phyloP scores from a whole-genome alignment of 2,888 invertebrate species.

The Leptopterna dolabrata region DNA sequence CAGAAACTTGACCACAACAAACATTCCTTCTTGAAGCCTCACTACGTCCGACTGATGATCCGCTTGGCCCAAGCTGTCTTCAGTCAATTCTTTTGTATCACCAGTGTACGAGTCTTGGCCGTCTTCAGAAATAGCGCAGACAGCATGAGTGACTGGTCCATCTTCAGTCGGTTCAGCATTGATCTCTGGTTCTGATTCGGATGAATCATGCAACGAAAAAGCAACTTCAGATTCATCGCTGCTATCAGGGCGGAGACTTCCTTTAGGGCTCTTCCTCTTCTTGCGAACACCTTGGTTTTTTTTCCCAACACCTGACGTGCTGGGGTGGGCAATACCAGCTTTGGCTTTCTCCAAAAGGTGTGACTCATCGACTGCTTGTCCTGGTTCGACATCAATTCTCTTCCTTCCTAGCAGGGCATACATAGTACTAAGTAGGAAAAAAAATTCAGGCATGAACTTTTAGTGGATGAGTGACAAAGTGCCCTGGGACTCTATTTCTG shows the following conservation, averaged over 20 bases:
- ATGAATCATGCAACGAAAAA: background rate
- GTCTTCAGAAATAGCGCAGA: background rate
- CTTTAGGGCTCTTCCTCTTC: background rate
- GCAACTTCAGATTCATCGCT: background rate
- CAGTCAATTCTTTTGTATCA: background rate
- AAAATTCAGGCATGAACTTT: no score
- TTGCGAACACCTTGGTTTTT: background rate
- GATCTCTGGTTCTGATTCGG: background rate
- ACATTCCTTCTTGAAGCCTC: background rate
- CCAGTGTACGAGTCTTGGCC: background rate
- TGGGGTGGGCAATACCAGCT: background rate
- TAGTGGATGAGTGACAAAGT: no score
- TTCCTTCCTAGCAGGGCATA: no score
- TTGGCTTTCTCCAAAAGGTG: background rate
- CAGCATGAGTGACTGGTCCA: background rate
- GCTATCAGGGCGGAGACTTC: background rate
- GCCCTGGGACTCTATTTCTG: no score
- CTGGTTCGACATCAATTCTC: background rate
- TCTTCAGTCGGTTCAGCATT: background rate
- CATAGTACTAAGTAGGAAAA: no score
- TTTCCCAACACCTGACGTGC: background rate
- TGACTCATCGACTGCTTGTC: conserved; percentile 4
- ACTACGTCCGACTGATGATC: background rate
- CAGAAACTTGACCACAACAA: background rate
- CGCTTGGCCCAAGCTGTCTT: background rate